Base-by-base conservation (phyloP, 2,888 invertebrate genomes). In the Netelia inedita region DNA sequence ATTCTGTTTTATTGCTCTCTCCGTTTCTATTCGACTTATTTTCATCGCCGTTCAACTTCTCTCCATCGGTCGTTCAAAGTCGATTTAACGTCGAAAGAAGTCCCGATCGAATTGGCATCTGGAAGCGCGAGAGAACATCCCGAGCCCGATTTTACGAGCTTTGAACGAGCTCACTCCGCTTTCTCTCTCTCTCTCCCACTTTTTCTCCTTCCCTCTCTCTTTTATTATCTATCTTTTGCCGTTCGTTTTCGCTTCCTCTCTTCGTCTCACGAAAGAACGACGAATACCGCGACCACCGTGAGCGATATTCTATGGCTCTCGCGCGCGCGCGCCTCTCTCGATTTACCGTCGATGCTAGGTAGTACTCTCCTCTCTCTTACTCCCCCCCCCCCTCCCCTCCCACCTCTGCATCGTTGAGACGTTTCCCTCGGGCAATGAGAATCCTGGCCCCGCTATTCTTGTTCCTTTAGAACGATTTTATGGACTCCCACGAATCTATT, bases 21-120 rank as follows among this genome's bases (percentile, higher is more conserved):
- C 21, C 46, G 46, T 79, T 19, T 66, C 68, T 66, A 74, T 61
- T 50, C 16, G 61, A 73, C 63, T 72, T 63, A 73, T 73, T 69
- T 76, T 76, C 71, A 71, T 69, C 21, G 55, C 61, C 55, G 23
- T 63, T 63, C 21, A 16, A 78, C 81, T 73, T 53, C 35, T 73
- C 74, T 82, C 65, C 69, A 69, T 82, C 69, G 69, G 78, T 78
- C 76, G 78, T 84, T 81, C 73, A 79, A 79, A 85, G 79, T 71
- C 85, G 82, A 82, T 85, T 82, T 85, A 82, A 82, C 85, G 78
- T 82, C 43, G 79, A 65, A 71, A 65, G 74, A 85, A 82, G 57
- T 68, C 55, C 43, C 85, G 74, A 85, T 82, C 82, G 85, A 75
- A 82, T 85, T 85, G 82, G 79, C 79, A 74, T 82, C 82, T 65